phyloP scores from a whole-genome alignment of 2,888 invertebrate species.

The Griposia aprilina region DNA sequence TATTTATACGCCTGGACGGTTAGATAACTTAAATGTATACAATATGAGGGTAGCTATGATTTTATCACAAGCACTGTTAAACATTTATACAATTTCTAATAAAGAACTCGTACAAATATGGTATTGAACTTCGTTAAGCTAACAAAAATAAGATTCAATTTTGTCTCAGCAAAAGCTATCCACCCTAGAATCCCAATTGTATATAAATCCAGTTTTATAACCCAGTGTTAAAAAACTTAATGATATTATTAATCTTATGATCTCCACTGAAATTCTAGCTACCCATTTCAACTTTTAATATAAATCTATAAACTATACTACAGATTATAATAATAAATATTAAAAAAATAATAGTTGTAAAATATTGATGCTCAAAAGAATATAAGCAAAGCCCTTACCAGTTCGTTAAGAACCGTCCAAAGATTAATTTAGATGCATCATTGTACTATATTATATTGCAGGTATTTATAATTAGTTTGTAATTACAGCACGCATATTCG shows the following conservation, averaged over 20 bases:
- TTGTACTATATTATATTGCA: constrained; percentile 74
- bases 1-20: constrained; percentile 57
- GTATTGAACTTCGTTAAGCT: not conserved
- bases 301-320: constrained; percentile 42
- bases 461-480: constrained; percentile 73
- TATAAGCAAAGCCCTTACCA: constrained; percentile 85
- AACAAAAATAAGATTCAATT: not conserved
- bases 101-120: not conserved
- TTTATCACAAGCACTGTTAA: constrained; percentile 2
- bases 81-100: constrained; percentile 1
- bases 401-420: constrained; percentile 87
- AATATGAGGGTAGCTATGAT: constrained; percentile 59
- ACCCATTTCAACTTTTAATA: constrained; percentile 51
- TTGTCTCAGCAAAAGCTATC: not conserved
- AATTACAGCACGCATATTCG: constrained; percentile 76
- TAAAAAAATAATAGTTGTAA: constrained; percentile 53
- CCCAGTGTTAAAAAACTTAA: constrained; percentile 13
- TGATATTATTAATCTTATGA: constrained; percentile 8
- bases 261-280: constrained; percentile 52
- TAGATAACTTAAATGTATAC: constrained; percentile 26
- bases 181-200: not conserved
- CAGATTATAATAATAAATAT: constrained; percentile 33
- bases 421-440: constrained; percentile 79
- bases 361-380: constrained; percentile 55
- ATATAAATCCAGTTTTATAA: not conserved